phyloP scores from a whole-genome alignment of 1,140 invertebrate species.

The Drosophila obscura region DNA sequence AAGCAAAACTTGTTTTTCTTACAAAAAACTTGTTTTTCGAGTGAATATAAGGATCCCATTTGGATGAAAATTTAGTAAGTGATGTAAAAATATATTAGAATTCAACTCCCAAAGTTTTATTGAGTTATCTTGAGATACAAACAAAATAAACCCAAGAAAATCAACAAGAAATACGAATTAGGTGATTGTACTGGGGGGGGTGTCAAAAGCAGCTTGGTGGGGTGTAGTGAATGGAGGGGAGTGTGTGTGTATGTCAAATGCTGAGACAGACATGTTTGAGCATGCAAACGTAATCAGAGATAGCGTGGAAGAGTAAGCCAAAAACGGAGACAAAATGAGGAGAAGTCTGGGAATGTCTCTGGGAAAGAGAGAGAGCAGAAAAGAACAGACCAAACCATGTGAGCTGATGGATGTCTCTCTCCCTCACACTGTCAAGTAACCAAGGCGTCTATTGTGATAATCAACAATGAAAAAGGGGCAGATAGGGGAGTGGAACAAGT shows the following conservation, averaged over 20 bases:
- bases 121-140: no score
- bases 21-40: no score
- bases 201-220: not conserved
- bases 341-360: constrained; percentile 32
- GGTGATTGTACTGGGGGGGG: not conserved
- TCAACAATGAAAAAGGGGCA: constrained; percentile 37
- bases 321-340: not conserved
- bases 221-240: no score
- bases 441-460: constrained; percentile 56
- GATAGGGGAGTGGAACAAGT: not conserved
- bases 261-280: constrained; percentile 30
- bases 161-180: constrained; percentile 35
- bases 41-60: no score
- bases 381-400: constrained; percentile 28
- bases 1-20: no score
- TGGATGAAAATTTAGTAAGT: no score
- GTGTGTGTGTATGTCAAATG: constrained; percentile 10
- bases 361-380: constrained; percentile 1
- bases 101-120: no score
- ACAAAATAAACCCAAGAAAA: constrained; percentile 19
- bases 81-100: no score
- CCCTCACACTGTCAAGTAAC: constrained; percentile 17
- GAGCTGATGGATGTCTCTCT: constrained; percentile 18
- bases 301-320: constrained; percentile 14
- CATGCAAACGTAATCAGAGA: constrained; percentile 36